Percentiles rank a stretch among this genome's conserved stretches.
phyloP scores from a whole-genome alignment of 2,888 invertebrate genomes.

The Ophion ventricosus region DNA sequence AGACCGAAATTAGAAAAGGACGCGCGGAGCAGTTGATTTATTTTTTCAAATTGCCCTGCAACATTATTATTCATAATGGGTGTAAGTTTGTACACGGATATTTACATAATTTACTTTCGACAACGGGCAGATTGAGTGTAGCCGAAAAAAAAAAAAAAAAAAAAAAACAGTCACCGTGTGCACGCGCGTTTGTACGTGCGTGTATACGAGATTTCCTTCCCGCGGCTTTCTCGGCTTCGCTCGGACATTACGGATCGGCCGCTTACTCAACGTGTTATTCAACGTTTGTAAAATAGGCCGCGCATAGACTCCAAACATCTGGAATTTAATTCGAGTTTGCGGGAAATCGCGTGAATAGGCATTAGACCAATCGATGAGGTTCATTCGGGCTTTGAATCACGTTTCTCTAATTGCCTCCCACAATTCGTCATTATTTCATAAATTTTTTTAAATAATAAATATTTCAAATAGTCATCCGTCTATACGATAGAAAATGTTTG shows the following conservation, averaged over 20 bases:
- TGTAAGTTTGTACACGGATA: slow-evolving; percentile 8
- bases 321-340: slow-evolving; percentile 51
- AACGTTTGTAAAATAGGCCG: slow-evolving; percentile 41
- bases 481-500: too few species aligned
- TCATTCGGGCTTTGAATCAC: neutral
- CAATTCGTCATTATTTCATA: neutral
- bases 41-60: neutral
- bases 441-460: too few species aligned
- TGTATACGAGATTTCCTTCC: neutral
- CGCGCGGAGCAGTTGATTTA: too few species aligned
- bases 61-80: slow-evolving; percentile 4
- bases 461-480: too few species aligned
- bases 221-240: slow-evolving; percentile 39
- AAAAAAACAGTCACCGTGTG: slow-evolving; percentile 11
- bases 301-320: slow-evolving; percentile 56
- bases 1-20: too few species aligned
- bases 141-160: slow-evolving; percentile 19
- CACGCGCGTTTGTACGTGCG: slow-evolving; percentile 6
- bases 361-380: slow-evolving; percentile 1
- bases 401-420: neutral
- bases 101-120: slow-evolving; percentile 27
- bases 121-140: slow-evolving; percentile 9
- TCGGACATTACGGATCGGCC: slow-evolving; percentile 67
- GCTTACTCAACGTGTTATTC: slow-evolving; percentile 70
- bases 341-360: slow-evolving; percentile 37